Percentiles rank a stretch among this genome's conserved stretches.
Evolutionary conservation across 2,888 invertebrate genomes (phyloP).

Genomic region (Pterostichus niger): DNA sequence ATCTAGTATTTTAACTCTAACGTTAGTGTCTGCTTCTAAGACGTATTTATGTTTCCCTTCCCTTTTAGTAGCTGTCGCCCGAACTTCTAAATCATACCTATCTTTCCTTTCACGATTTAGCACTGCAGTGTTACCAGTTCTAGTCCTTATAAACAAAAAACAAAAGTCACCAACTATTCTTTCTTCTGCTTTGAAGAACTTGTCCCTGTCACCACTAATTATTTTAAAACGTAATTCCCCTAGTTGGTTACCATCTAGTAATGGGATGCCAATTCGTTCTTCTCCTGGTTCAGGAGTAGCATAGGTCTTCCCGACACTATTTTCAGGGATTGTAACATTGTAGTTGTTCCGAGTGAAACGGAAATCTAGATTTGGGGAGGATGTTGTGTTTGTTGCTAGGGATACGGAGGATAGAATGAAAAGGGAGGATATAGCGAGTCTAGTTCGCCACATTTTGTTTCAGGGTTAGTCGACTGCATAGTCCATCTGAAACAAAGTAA

Average conservation of each 20-base stretch:
- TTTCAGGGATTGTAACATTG: conserved; percentile 95
- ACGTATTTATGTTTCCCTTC: conserved; percentile 81
- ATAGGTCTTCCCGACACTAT: conserved; percentile 94
- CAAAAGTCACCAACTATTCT: conserved; percentile 95
- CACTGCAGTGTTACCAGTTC: conserved; percentile 92
- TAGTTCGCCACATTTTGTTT: conserved; percentile 57
- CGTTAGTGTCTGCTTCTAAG: conserved; percentile 85
- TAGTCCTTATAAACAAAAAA: conserved; percentile 93
- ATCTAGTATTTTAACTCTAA: conserved; percentile 87
- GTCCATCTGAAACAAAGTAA: conserved; percentile 61
- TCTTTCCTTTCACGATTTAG: conserved; percentile 96
- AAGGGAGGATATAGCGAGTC: conserved; percentile 18
- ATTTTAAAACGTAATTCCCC: conserved; percentile 88
- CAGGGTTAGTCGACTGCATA: conserved; percentile 51
- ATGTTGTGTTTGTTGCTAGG: conserved; percentile 31
- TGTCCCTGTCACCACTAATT: conserved; percentile 91
- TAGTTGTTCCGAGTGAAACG: conserved; percentile 87
- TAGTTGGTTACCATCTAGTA: conserved; percentile 74
- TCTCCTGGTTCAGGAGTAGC: conserved; percentile 85
- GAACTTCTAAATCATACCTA: conserved; percentile 88
- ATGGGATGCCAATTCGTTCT: conserved; percentile 88
- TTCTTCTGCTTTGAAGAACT: conserved; percentile 95
- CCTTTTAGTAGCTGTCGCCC: conserved; percentile 83
- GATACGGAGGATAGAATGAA: conserved; percentile 42
- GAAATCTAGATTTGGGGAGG: conserved; percentile 76